These are phyloP conservation scores for Drosophila bipectinata DNA, from an alignment of 1,140 invertebrate species.

Conservation along the genomic window DNA sequence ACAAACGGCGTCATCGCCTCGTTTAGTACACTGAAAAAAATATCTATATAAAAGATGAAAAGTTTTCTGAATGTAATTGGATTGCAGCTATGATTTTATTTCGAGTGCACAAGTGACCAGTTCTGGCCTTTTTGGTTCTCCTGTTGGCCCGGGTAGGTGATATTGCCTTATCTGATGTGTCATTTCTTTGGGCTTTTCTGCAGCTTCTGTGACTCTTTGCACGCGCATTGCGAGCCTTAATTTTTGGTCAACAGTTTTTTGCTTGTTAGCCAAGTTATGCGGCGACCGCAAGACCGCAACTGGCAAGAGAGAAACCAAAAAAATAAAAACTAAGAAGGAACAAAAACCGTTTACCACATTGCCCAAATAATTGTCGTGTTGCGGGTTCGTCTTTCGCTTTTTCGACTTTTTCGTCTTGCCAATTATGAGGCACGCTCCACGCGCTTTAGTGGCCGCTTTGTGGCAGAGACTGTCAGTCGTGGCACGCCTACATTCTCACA, in stretches of 20 bases:
- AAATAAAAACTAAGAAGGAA: conserved; percentile 5
- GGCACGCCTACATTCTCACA: conserved; percentile 29
- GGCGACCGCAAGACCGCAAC: conserved; percentile 38
- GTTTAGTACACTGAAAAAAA: conserved; percentile 17
- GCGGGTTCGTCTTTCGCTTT: conserved; percentile 27
- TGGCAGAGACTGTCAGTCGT: conserved; percentile 4
- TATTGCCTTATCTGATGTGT: conserved; percentile 83
- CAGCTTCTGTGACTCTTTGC: conserved; percentile 71
- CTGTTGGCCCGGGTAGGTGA: conserved; percentile 63
- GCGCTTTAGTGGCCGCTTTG: conserved; percentile 35
- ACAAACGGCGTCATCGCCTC: conserved; percentile 50
- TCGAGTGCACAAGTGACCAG: conserved; percentile 11
- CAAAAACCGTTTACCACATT: conserved; percentile 63
- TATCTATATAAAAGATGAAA: too few species aligned
- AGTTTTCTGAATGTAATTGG: not conserved
- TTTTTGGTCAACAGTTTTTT: conserved; percentile 74
- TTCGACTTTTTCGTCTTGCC: conserved; percentile 24
- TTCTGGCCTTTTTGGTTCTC: conserved; percentile 22
- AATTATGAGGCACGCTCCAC: conserved; percentile 71
- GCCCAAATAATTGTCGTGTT: conserved; percentile 65
- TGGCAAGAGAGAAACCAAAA: conserved; percentile 3
- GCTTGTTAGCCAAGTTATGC: conserved; percentile 69
- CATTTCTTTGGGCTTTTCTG: conserved; percentile 63
- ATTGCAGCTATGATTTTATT: not conserved
- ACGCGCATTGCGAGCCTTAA: conserved; percentile 68